Percentiles rank a stretch among this genome's conserved stretches.
These are phyloP conservation scores for Ichneumoninae sp. DNA, from an alignment of 2,888 invertebrate species.

Conservation along the genomic window DNA sequence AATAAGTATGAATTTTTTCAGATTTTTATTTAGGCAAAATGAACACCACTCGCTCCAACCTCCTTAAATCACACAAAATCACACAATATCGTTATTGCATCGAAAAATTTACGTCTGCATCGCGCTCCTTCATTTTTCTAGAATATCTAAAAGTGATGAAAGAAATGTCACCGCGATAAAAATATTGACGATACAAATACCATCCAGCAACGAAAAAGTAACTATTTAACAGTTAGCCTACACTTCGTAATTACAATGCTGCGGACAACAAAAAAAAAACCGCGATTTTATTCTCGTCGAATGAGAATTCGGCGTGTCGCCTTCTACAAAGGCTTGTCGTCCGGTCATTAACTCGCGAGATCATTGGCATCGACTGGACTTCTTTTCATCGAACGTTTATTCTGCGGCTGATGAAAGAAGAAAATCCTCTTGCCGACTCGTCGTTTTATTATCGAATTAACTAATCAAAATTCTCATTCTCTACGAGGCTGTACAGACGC, in stretches of 20 bases:
- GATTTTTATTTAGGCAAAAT: too few species aligned
- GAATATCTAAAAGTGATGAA: background rate
- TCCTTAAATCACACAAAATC: background rate
- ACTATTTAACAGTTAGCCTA: too few species aligned
- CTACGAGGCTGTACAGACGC: background rate
- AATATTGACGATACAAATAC: too few species aligned
- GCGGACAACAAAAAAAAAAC: background rate
- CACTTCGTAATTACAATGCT: too few species aligned
- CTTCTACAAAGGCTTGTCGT: background rate
- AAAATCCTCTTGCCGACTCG: constrained; percentile 6
- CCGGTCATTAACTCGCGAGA: background rate
- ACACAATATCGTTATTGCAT: background rate
- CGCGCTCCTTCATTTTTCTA: background rate
- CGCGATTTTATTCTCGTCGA: background rate
- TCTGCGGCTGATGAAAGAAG: constrained; percentile 15
- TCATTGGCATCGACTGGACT: background rate
- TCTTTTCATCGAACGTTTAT: constrained; percentile 32
- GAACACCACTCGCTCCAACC: too few species aligned
- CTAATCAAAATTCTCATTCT: constrained; percentile 7
- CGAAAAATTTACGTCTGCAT: background rate
- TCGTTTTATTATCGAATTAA: constrained; percentile 23
- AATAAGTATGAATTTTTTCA: too few species aligned
- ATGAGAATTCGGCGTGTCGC: background rate
- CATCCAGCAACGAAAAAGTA: too few species aligned
- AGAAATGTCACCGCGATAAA: too few species aligned